phyloP scores from a whole-genome alignment of 2,113 vertebrate species.

The Ophiodon elongatus region DNA sequence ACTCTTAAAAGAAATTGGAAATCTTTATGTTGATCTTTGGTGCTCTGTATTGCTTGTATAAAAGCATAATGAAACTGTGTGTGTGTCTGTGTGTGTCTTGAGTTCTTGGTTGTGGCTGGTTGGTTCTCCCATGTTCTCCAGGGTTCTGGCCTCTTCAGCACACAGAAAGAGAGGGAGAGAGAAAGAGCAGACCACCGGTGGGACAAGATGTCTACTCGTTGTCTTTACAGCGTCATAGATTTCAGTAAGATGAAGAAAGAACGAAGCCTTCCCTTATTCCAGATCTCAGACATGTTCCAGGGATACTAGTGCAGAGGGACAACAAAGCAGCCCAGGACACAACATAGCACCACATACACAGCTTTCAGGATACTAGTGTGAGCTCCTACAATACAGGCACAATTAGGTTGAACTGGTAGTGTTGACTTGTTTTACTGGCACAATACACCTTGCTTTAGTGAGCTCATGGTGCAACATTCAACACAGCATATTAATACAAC shows the following conservation, averaged over 20 bases:
- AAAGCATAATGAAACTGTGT: constrained; percentile 18
- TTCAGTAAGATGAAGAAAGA: not conserved
- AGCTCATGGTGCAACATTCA: no score
- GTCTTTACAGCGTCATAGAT: constrained; percentile 15
- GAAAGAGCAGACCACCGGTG: not conserved
- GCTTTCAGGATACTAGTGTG: no score
- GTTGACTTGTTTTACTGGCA: no score
- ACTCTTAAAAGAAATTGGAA: constrained; percentile 40
- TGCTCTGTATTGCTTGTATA: constrained; percentile 18
- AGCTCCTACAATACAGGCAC: no score
- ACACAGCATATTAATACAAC: no score
- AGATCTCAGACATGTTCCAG: not conserved
- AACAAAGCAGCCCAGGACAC: not conserved
- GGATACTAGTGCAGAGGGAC: no score
- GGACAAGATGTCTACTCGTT: not conserved
- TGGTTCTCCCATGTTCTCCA: not conserved
- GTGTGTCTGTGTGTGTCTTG: not conserved
- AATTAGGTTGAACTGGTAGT: no score
- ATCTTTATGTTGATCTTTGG: constrained; percentile 58
- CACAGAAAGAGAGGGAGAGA: not conserved
- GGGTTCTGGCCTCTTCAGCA: constrained; percentile 14
- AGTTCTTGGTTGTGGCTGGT: not conserved
- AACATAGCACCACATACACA: no score
- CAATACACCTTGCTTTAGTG: no score
- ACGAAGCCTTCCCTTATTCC: not conserved